Evolutionary conservation across 2,888 invertebrate genomes (phyloP).

Genomic region (Agonopterix subpropinquella): DNA sequence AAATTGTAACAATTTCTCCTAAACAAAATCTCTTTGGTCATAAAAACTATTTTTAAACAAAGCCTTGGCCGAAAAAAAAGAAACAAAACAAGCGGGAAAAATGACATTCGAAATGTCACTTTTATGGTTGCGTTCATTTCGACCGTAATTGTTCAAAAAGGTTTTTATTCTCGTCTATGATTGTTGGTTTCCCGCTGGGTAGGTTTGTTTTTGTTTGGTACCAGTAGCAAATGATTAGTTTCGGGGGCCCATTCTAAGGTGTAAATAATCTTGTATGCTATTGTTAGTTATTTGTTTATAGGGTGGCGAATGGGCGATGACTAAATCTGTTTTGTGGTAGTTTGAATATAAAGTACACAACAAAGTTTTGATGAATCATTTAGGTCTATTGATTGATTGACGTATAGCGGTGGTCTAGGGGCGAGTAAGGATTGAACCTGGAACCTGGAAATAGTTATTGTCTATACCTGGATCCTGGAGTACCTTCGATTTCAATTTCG

Average conservation of each 20-base stretch:
- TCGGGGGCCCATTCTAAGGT: slow-evolving; percentile 56
- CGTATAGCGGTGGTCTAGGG: too few species aligned
- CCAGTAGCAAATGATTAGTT: slow-evolving; percentile 71
- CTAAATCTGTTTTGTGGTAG: slow-evolving; percentile 34
- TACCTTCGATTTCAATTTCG: too few species aligned
- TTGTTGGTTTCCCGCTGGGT: slow-evolving; percentile 45
- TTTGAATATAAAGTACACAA: slow-evolving; percentile 8
- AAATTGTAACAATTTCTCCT: slow-evolving; percentile 61
- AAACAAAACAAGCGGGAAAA: slow-evolving; percentile 46
- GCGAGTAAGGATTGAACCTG: too few species aligned
- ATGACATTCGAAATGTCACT: slow-evolving; percentile 40
- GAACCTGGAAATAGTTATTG: too few species aligned
- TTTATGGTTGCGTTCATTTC: slow-evolving; percentile 56
- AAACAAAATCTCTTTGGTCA: slow-evolving; percentile 25
- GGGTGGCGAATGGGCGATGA: slow-evolving; percentile 20
- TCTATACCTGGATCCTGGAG: too few species aligned
- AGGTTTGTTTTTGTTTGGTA: slow-evolving; percentile 46
- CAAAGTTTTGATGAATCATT: too few species aligned
- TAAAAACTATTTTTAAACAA: slow-evolving; percentile 32
- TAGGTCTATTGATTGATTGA: too few species aligned
- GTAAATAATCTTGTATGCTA: slow-evolving; percentile 55
- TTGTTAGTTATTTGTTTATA: slow-evolving; percentile 13
- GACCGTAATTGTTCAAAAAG: slow-evolving; percentile 58
- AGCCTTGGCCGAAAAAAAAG: slow-evolving; percentile 22
- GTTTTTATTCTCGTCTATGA: slow-evolving; percentile 33